Evolutionary conservation across 1,140 invertebrate genomes (phyloP).

Genomic region (Drosophila oshimai): DNA sequence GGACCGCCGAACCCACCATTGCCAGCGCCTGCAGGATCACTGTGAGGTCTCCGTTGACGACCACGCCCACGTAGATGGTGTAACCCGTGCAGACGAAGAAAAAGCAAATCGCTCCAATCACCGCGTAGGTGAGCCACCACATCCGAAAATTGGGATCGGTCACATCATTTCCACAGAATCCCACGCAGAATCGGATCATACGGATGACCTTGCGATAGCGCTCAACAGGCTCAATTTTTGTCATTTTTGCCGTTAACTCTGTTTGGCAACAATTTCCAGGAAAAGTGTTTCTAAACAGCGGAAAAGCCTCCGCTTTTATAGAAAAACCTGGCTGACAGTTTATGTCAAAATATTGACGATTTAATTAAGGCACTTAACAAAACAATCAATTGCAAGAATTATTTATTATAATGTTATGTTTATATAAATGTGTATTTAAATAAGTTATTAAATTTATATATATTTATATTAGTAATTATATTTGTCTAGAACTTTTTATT

Average conservation of each 20-base stretch:
- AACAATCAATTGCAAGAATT: not conserved
- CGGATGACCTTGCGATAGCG: conserved; percentile 32
- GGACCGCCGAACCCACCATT: conserved; percentile 27
- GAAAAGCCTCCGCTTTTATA: conserved; percentile 27
- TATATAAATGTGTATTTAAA: too few species aligned
- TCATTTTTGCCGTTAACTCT: not conserved
- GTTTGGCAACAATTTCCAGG: not conserved
- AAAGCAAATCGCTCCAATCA: conserved; percentile 13
- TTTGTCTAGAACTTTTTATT: too few species aligned
- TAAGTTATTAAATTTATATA: too few species aligned
- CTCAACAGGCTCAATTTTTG: conserved; percentile 3
- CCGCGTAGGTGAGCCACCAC: conserved; percentile 45
- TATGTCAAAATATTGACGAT: conserved; percentile 59
- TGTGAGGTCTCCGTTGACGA: conserved; percentile 37
- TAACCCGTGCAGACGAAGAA: conserved; percentile 49
- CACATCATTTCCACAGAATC: conserved; percentile 49
- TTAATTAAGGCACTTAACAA: conserved; percentile 26
- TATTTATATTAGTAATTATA: too few species aligned
- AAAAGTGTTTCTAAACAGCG: not conserved
- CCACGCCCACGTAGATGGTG: conserved; percentile 53
- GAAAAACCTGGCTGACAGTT: not conserved
- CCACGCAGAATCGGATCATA: conserved; percentile 45
- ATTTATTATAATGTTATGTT: too few species aligned
- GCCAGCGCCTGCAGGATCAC: conserved; percentile 46
- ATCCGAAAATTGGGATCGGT: conserved; percentile 44